Base-by-base conservation (phyloP, 2,888 invertebrate genomes). In the Colletes collaris region DNA sequence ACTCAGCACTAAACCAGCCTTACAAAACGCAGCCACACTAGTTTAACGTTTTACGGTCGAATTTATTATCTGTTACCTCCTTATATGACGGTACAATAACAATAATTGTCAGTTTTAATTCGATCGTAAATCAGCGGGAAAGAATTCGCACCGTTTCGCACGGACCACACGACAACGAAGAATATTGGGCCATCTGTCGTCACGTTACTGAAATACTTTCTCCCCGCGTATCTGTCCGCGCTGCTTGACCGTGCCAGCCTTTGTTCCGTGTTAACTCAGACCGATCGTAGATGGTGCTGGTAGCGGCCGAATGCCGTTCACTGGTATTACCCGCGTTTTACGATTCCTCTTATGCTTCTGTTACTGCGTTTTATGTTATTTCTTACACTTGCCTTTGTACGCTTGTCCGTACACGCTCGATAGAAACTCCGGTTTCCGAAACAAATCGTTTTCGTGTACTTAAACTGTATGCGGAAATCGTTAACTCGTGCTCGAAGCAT, bases 21-120 rank as follows among this genome's bases (percentile, higher is more conserved):
- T 92, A 93, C 92, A 91, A 91, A 92, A 92, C 90, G 89, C 89
- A 90, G 90, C 90, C 91, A 91, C 81, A 85, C 92, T 92, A 92
- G 92, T 92, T 92, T 89, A 91, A 90, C 91, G 90, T 92, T 93
- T 93, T 93, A 93, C 89, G 91, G 89, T 86, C 87, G 87, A 91
- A 92, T 93, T 93, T 93, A 93, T 93, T 93, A 93, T 92, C 92
- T 92, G 92, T 92, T 93, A 92, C 90, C 92, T 91, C 90, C 92
- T 92, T 92, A 92, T 92, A 92, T 91, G 92, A 92, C 88, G 90
- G 89, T 86, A 91, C 90, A 91, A 92, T 93, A 92, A 92, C 90
- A 92, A 92, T 93, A 91, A 93, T 92, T 93, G 92, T 93, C 92
- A 93, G 90, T 89, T 93, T 92, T 91, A 92, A 93, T 92, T 92